Conservation (phyloP, 1,140 invertebrate genomes). For the Plectrocnemia conspersa region DNA sequence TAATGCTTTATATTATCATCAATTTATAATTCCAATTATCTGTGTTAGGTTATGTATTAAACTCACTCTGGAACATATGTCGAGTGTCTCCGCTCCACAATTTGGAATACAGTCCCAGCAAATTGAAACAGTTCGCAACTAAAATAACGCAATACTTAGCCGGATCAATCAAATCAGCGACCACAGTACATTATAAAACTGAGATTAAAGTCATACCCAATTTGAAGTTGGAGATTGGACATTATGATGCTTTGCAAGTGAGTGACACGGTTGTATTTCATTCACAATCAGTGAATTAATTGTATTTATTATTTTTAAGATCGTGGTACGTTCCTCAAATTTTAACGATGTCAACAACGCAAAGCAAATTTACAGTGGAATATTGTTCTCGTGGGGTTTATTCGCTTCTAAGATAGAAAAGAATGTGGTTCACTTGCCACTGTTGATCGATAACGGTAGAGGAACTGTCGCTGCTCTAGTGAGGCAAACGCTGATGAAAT, state of each 20-base stretch:
- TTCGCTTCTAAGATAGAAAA: constrained; percentile 31
- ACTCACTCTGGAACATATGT: constrained; percentile 42
- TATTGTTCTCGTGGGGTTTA: constrained; percentile 45
- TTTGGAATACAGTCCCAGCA: constrained; percentile 41
- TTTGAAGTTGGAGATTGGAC: constrained; percentile 44
- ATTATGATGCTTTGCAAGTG: constrained; percentile 39
- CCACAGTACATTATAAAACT: constrained; percentile 39
- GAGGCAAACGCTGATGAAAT: constrained; percentile 39
- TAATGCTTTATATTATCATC: background rate
- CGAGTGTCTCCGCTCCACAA: constrained; percentile 45
- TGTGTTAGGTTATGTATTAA: constrained; percentile 46
- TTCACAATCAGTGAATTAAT: constrained; percentile 35
- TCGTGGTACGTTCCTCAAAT: constrained; percentile 39
- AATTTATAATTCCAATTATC: background rate
- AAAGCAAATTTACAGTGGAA: constrained; percentile 40
- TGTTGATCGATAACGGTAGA: constrained; percentile 45
- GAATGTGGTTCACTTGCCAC: constrained; percentile 42
- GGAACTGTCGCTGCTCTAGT: constrained; percentile 40
- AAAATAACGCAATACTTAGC: constrained; percentile 44
- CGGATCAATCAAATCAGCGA: constrained; percentile 36
- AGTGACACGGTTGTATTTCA: constrained; percentile 3
- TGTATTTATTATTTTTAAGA: constrained; percentile 37
- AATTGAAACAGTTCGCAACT: constrained; percentile 47
- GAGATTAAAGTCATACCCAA: constrained; percentile 39
- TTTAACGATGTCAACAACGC: constrained; percentile 35